Evolutionary conservation across 2,113 vertebrate species (phyloP).

Genomic region (Podarcis cretensis): DNA sequence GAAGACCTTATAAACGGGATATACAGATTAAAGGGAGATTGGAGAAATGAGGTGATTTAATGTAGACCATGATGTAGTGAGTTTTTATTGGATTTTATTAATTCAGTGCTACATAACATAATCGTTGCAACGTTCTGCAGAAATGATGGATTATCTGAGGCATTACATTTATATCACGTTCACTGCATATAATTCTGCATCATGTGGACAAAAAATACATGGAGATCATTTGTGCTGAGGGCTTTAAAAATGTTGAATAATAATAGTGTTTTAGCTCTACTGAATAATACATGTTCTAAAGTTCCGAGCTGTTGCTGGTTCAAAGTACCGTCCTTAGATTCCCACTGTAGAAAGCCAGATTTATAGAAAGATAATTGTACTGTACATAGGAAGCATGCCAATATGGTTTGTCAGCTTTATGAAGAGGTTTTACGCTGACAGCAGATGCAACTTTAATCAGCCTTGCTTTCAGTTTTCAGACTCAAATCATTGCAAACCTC

Average conservation of each 20-base stretch:
- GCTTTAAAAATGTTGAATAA: background rate
- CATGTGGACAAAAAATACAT: conserved; percentile 46
- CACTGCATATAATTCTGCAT: conserved; percentile 69
- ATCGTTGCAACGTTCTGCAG: conserved; percentile 63
- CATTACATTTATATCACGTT: conserved; percentile 68
- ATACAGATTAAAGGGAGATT: conserved; percentile 64
- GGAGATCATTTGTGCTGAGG: conserved; percentile 36
- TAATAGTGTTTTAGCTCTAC: background rate
- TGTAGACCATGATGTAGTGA: conserved; percentile 63
- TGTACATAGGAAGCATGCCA: background rate
- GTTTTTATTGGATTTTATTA: conserved; percentile 70
- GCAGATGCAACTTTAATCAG: conserved; percentile 6
- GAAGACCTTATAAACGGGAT: conserved; percentile 64
- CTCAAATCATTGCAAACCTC: background rate
- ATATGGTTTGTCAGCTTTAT: background rate
- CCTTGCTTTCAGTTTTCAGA: background rate
- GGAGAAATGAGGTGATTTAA: conserved; percentile 66
- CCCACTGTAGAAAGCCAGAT: conserved; percentile 38
- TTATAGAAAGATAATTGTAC: conserved; percentile 35
- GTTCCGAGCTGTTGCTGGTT: background rate
- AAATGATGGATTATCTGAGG: conserved; percentile 67
- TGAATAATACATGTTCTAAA: conserved; percentile 25
- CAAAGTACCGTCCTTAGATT: conserved; percentile 32
- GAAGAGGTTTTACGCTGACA: conserved; percentile 1
- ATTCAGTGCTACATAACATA: conserved; percentile 70